These are phyloP conservation scores for Geococcyx californianus DNA, from an alignment of 2,113 vertebrate genomes.

Conservation along the genomic window DNA sequence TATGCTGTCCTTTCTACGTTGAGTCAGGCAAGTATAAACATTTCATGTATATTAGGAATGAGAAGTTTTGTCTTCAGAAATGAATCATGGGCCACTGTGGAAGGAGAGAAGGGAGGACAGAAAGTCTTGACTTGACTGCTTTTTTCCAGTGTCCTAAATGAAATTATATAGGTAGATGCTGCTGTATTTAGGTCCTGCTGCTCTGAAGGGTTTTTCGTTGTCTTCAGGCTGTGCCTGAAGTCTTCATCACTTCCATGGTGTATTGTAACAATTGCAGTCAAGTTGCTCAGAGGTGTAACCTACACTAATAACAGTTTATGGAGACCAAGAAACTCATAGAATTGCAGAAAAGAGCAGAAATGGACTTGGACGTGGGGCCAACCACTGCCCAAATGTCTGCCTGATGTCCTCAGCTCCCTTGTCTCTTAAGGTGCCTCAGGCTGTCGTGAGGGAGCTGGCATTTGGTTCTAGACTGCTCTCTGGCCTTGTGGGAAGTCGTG, in stretches of 20 bases:
- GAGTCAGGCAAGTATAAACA: neutral
- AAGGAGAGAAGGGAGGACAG: neutral
- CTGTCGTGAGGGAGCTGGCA: fast-evolving
- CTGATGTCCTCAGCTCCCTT: neutral
- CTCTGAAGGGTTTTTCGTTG: neutral
- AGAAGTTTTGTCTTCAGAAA: neutral
- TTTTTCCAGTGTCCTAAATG: neutral
- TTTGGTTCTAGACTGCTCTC: neutral
- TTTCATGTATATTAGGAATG: neutral
- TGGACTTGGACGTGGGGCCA: neutral
- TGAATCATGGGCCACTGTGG: neutral
- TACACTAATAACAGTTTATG: neutral
- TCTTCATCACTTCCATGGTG: neutral
- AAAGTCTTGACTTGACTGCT: neutral
- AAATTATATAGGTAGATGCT: neutral
- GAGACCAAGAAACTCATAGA: neutral
- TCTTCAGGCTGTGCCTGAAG: neutral
- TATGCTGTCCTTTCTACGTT: neutral
- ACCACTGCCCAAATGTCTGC: neutral
- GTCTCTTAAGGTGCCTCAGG: neutral
- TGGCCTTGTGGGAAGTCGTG: fast-evolving
- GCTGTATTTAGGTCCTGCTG: neutral
- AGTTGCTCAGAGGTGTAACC: neutral
- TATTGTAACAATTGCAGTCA: neutral
- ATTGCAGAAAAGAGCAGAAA: neutral